Percentiles rank a stretch among this genome's conserved stretches.
These are phyloP conservation scores for Noctilio leporinus DNA, from an alignment of 2,113 vertebrate genomes.

Conservation along the genomic window DNA sequence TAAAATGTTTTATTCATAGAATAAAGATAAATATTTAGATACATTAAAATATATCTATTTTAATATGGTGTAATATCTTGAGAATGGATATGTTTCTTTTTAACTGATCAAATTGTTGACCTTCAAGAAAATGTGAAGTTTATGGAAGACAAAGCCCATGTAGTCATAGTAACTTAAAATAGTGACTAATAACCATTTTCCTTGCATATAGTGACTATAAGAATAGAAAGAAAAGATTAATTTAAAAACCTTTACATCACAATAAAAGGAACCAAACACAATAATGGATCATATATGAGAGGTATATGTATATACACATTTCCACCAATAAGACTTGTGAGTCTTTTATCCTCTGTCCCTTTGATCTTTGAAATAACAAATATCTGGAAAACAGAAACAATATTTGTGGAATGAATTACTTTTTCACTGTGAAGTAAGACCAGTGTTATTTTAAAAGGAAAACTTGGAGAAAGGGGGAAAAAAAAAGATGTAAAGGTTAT, in stretches of 20 bases:
- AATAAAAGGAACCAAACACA: background rate
- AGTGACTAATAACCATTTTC: background rate
- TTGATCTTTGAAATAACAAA: slow-evolving; percentile 32
- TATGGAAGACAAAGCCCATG: background rate
- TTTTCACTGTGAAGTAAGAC: background rate
- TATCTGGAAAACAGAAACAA: background rate
- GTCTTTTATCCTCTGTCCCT: slow-evolving; percentile 7
- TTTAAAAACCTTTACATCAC: slow-evolving; percentile 6
- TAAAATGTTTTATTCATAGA: background rate
- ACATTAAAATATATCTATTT: background rate
- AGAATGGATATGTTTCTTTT: background rate
- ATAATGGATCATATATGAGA: background rate
- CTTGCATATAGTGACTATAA: background rate
- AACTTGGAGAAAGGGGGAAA: background rate
- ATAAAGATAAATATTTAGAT: background rate
- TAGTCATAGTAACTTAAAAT: background rate
- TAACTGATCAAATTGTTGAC: background rate
- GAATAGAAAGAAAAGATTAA: background rate
- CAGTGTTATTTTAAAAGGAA: background rate
- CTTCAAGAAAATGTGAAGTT: background rate
- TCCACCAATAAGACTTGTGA: background rate
- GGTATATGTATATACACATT: background rate
- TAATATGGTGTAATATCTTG: background rate
- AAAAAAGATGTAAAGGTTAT: background rate
- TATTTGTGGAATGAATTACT: background rate